Conservation (phyloP, 1,140 invertebrate genomes). For the Conus ventricosus region DNA sequence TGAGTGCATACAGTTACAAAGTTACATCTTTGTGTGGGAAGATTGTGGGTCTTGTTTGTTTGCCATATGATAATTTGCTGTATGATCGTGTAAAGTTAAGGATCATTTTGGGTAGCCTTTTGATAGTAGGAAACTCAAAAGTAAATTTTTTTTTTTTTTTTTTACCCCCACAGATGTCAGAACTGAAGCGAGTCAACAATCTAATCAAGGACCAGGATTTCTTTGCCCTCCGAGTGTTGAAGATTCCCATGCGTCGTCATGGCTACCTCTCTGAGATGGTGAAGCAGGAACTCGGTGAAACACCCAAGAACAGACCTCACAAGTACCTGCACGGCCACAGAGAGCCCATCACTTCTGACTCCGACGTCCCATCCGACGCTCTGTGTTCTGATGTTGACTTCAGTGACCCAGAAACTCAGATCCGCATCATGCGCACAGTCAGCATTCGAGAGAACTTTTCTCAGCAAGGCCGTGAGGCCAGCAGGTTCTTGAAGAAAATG, state of each 20-base stretch:
- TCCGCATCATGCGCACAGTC: slow-evolving; percentile 61
- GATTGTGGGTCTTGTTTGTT: too few relatives aligned
- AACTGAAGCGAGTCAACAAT: slow-evolving; percentile 69
- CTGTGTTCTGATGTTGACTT: slow-evolving; percentile 46
- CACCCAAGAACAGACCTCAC: neutral
- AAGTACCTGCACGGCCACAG: neutral
- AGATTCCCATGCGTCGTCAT: slow-evolving; percentile 64
- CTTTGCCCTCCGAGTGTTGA: slow-evolving; percentile 62
- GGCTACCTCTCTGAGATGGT: slow-evolving; percentile 59
- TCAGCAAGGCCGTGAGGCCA: slow-evolving; percentile 57
- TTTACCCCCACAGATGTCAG: slow-evolving; percentile 59
- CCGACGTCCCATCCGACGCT: neutral
- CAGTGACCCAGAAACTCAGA: slow-evolving; percentile 66
- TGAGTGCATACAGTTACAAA: too few relatives aligned
- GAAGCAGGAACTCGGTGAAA: slow-evolving; percentile 37
- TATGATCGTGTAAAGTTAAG: too few relatives aligned
- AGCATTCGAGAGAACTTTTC: slow-evolving; percentile 63
- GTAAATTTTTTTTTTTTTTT: too few relatives aligned
- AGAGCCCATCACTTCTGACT: slow-evolving; percentile 10
- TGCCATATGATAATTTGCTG: too few relatives aligned
- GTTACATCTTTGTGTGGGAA: too few relatives aligned
- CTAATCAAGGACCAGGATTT: slow-evolving; percentile 70
- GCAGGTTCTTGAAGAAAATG: slow-evolving; percentile 66
- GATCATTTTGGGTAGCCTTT: too few relatives aligned
- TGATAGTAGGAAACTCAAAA: too few relatives aligned